phyloP scores from a whole-genome alignment of 1,140 invertebrate species.

The Penaeus chinensis region DNA sequence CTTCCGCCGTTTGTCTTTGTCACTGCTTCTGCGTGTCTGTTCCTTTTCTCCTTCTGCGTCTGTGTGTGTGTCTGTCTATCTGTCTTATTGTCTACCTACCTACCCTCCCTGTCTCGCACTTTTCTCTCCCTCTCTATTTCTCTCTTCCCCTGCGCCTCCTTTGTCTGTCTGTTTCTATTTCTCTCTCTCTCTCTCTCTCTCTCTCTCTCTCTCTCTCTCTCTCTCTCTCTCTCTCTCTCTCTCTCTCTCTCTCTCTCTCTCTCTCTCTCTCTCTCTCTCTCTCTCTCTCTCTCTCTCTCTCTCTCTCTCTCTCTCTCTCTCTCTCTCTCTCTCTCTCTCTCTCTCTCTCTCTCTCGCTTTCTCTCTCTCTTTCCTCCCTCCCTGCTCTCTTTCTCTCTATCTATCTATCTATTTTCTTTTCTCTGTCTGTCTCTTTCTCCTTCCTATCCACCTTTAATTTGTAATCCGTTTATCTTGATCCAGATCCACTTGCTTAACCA shows the following conservation, averaged over 20 bases:
- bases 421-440: not conserved
- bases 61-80: too few species aligned
- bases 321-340: not conserved
- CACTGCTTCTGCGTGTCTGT: too few species aligned
- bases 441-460: not conserved
- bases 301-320: constrained; percentile 2
- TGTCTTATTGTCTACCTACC: too few species aligned
- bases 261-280: not conserved
- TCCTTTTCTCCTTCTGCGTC: too few species aligned
- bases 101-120: too few species aligned
- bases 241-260: not conserved
- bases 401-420: not conserved
- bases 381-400: not conserved
- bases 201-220: not conserved
- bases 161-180: too few species aligned
- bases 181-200: not conserved
- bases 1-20: too few species aligned
- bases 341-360: not conserved
- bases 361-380: not conserved
- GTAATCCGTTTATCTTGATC: not conserved
- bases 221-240: not conserved
- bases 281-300: not conserved
- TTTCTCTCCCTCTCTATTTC: too few species aligned
- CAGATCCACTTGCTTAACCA: not conserved
- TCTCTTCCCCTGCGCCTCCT: too few species aligned